phyloP scores from a whole-genome alignment of 2,888 invertebrate genomes.

The Pyrrhosoma nymphula region DNA sequence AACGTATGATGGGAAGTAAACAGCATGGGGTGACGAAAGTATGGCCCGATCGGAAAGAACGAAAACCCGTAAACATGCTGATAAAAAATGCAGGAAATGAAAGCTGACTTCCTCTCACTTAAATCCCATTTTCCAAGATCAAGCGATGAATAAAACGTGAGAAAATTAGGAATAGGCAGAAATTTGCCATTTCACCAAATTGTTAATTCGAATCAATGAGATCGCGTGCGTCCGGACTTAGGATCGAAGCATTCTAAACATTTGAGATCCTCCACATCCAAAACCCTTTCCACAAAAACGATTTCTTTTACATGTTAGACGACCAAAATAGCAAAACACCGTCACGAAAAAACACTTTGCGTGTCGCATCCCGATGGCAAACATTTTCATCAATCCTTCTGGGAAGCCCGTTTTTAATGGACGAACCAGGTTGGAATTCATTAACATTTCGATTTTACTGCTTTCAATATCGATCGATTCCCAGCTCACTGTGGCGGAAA shows the following conservation, averaged over 20 bases:
- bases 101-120: too few relatives aligned
- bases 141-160: too few relatives aligned
- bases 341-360: background rate
- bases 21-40: too few relatives aligned
- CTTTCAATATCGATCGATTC: background rate
- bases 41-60: too few relatives aligned
- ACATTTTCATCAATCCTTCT: background rate
- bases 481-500: background rate
- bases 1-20: too few relatives aligned
- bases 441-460: constrained; percentile 27
- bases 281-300: background rate
- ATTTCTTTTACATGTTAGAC: background rate
- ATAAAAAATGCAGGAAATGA: too few relatives aligned
- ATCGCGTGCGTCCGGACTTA: background rate
- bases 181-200: too few relatives aligned
- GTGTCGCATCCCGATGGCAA: background rate
- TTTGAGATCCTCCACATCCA: background rate
- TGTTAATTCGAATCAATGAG: background rate
- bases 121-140: too few relatives aligned
- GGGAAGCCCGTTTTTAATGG: background rate
- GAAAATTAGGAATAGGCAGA: too few relatives aligned
- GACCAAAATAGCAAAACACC: background rate
- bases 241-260: background rate
- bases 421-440: background rate
- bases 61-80: too few relatives aligned